Base-by-base conservation (phyloP, 2,797 vertebrate species). In the Mus spretus region DNA sequence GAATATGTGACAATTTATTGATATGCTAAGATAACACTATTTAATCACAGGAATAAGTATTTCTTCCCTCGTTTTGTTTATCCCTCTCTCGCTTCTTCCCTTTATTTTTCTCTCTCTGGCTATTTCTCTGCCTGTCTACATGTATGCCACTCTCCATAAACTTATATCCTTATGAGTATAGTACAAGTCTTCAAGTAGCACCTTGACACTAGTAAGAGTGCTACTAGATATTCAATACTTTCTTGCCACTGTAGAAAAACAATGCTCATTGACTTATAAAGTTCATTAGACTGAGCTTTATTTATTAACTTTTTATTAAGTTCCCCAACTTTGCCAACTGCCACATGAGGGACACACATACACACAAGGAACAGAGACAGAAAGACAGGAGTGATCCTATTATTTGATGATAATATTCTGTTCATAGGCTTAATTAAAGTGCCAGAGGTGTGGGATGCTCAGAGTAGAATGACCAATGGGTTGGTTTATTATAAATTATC, bases 341-440 rank as follows among this genome's bases (percentile, higher is more conserved):
- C 75, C 72, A 85, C 24, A 59, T 34, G 28, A 77, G 22, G 50
- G 28, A 81, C n/a, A 63, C 22, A 40, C n/a, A 82, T 24, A 61
- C 19, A 20, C 26, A 19, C 28, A 47, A 31, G 44, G 17, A 20
- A 24, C 44, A 53, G 17, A 28, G 47, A 37, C 22, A 47, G 22
- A 74, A 10, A 82, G 17, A 67, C 70, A 86, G 91, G 96, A 96
- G 96, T 90, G 86, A 74, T 40, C 90, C 87, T 97, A 57, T 96
- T 97, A 61, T 96, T 98, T 98, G 90, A 55, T 95, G 95, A 78
- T 94, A 95, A 96, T 96, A 96, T 93, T 98, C 96, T 96, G 63
- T 94, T 97, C 90, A 96, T 17, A 40, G 92, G 89, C 74, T 93
- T 98, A 98, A 98, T 97, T 98, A 93, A 97, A 97, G 72, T 96